Evolutionary conservation across 1,140 invertebrate genomes (phyloP), one percentile per base, ranked within the genome.

Genomic region (Lepidurus packardi): DNA sequence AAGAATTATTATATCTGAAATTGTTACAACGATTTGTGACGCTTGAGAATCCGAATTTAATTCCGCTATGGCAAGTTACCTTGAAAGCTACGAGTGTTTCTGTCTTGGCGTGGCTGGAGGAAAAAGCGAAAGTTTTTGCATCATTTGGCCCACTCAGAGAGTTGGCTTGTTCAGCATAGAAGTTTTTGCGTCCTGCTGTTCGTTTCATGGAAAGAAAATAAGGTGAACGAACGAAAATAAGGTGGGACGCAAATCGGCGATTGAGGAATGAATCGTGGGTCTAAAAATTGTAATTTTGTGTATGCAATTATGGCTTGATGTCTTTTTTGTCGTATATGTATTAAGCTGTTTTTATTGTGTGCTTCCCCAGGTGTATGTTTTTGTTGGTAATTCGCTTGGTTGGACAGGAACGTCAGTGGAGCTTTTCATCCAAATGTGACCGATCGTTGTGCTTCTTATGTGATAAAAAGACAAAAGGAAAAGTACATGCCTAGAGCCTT

Each of bases 221-320:
- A 65, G 53, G 53, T 65, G 53, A 65, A 65, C 53, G 53, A 65
- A n/a, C n/a, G n/a, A n/a, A n/a, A n/a, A n/a, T n/a, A n/a, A n/a
- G n/a, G n/a, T 65, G 53, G 16, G 4, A 65, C 53, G 16, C 53
- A 65, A 65, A 65, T 13, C 16, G 53, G 21, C 21, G 21, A 9
- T 65, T 65, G 16, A 21, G 53, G 16, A 65, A 65, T 9, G 53
- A 65, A 65, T n/a, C 53, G 53, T 65, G 53, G 53, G 53, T 65
- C n/a, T 65, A 65, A 9, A 16, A 65, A 13, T 4, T 65, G 53
- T 65, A 65, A 65, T 65, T 65, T 65, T 16, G 13, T 65, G 53
- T 65, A 65, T 65, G 53, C 16, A 65, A 65, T 65, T n/a, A n/a
- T 65, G 53, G n/a, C 21, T 9, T 10, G 53, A 7, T 9, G 53